Percentiles rank a stretch among this genome's conserved stretches.
Evolutionary conservation across 2,888 invertebrate genomes (phyloP).

Genomic region (Encarsia formosa): DNA sequence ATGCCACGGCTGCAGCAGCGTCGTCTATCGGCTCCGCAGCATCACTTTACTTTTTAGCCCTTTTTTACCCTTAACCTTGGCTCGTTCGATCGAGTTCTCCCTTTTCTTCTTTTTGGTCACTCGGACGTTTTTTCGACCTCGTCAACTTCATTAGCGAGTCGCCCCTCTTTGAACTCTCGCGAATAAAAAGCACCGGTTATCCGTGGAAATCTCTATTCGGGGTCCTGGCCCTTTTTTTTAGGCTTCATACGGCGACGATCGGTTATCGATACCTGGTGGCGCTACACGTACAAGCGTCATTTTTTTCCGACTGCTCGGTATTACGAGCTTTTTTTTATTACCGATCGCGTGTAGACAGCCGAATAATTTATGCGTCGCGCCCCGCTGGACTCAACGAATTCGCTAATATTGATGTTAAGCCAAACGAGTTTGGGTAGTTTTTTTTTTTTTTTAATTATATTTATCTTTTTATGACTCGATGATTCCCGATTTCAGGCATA

Average conservation of each 20-base stretch:
- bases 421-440: background rate
- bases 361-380: constrained; percentile 13
- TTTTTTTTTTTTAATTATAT: too few relatives aligned
- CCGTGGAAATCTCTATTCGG: constrained; percentile 11
- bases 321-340: constrained; percentile 1
- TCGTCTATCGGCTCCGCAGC: too few relatives aligned
- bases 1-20: too few relatives aligned
- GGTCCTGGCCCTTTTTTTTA: background rate
- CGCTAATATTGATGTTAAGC: background rate
- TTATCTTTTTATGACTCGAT: too few relatives aligned
- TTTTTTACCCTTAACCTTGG: too few relatives aligned
- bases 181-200: constrained; percentile 5
- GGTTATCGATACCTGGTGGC: background rate
- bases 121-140: constrained; percentile 14
- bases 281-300: background rate
- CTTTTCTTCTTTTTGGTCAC: too few relatives aligned
- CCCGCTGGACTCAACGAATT: background rate
- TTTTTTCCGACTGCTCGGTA: background rate
- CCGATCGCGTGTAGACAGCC: background rate
- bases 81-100: too few relatives aligned
- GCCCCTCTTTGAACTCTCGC: constrained; percentile 13
- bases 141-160: constrained; percentile 24
- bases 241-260: background rate
- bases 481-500: too few relatives aligned
- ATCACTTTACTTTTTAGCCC: too few relatives aligned